phyloP scores from a whole-genome alignment of 2,888 invertebrate genomes.

The Hirtodrosophila trivittata region DNA sequence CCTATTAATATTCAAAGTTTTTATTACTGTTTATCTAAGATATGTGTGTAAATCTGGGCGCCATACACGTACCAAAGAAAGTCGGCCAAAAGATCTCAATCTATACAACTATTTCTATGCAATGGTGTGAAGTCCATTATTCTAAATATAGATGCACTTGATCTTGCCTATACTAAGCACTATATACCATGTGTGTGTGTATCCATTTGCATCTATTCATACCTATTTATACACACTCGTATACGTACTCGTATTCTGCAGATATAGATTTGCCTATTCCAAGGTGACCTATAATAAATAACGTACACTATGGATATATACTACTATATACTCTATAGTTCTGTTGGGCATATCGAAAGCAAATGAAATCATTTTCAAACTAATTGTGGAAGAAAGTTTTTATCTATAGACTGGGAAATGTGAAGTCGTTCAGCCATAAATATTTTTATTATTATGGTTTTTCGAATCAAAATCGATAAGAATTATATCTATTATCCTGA shows the following conservation, averaged over 20 bases:
- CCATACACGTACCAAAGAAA: slow-evolving; percentile 39
- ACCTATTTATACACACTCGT: not conserved
- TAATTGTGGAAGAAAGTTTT: slow-evolving; percentile 13
- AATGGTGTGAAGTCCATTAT: slow-evolving; percentile 30
- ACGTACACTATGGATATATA: not conserved
- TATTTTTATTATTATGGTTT: too few relatives aligned
- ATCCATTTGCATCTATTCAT: not conserved
- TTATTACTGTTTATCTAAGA: slow-evolving; percentile 70
- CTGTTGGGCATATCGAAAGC: slow-evolving; percentile 1
- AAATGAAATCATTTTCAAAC: slow-evolving; percentile 39
- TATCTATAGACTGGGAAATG: slow-evolving; percentile 7
- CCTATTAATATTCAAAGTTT: slow-evolving; percentile 65
- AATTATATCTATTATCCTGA: too few relatives aligned
- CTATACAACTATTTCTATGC: not conserved
- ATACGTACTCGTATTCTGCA: too few relatives aligned
- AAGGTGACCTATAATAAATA: slow-evolving; percentile 45
- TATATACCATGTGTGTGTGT: not conserved
- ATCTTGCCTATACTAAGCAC: slow-evolving; percentile 33
- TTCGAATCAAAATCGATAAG: too few relatives aligned
- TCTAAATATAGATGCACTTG: slow-evolving; percentile 52
- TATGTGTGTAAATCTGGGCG: slow-evolving; percentile 61
- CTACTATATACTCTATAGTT: slow-evolving; percentile 7
- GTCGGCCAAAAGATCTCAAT: slow-evolving; percentile 21
- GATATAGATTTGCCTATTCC: slow-evolving; percentile 27
- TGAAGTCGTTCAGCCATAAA: too few relatives aligned